Base-by-base conservation (phyloP, 2,113 vertebrate genomes). In the Agelaius phoeniceus region DNA sequence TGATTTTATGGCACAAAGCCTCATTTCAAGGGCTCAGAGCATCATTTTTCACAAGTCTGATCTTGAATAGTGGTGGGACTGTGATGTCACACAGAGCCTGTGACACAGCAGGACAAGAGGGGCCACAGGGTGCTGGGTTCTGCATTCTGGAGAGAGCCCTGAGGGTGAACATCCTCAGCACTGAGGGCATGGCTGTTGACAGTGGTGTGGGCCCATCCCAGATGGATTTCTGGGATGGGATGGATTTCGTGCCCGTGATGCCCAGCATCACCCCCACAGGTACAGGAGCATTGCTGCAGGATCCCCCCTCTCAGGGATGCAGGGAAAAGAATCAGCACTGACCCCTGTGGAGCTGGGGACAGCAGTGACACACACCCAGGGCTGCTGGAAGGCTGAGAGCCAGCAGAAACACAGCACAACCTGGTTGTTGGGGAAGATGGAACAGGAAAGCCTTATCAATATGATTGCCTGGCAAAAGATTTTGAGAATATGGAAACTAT, bases 161-260 rank as follows among this genome's bases (percentile, higher is more conserved):
- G 22, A 33, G 59, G 15, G 22, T 48, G 41, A 41, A 14, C 2
- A 0, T 15, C 27, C 43, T 16, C 44, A 7, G 1, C 37, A 1
- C 33, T 4, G 33, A n/a, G 52, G 3, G 5, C 33, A 59, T 59
- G 77, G 69, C 44, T 67, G 68, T 0, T 0, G 3, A 0, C 10
- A 26, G 52, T 0, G 24, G 3, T 3, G 0, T 2, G 51, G 26
- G 1, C 19, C 33, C 0, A 3, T 0, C 2, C 7, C 14, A 3
- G 44, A 19, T 23, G 81, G 44, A 52, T 10, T 85, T 91, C 24
- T 79, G 81, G 81, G 52, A 8, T 23, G 81, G 73, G 37, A n/a
- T 41, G 44, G 7, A 27, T 11, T 4, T 17, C 0, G 0, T 4
- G 37, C 6, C n/a, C 33, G 0, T 6, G 37, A 52, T 55, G 71